A percentile compares a stretch with the other conserved stretches of the same genome.
phyloP scores from a whole-genome alignment of 2,113 vertebrate species.

The Daubentonia madagascariensis region DNA sequence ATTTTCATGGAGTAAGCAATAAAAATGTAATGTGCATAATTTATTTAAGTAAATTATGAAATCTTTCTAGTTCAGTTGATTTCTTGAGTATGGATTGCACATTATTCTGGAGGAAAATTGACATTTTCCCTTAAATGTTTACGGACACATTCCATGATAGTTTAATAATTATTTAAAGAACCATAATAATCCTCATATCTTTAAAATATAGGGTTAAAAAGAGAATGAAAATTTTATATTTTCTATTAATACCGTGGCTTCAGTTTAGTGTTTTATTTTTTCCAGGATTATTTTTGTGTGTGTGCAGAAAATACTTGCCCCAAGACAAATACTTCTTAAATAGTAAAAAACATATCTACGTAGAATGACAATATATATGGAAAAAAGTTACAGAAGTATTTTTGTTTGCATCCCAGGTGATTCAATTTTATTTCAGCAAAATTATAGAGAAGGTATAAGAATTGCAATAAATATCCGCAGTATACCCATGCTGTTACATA shows the following conservation, averaged over 20 bases:
- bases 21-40: conserved; percentile 35
- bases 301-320: background rate
- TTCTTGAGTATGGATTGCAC: background rate
- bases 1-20: conserved; percentile 15
- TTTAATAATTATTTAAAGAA: conserved; percentile 47
- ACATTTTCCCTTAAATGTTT: conserved; percentile 47
- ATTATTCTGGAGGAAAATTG: conserved; percentile 30
- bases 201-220: conserved; percentile 17
- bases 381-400: conserved; percentile 61
- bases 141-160: background rate
- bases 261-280: background rate
- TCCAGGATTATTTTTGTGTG: background rate
- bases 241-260: background rate
- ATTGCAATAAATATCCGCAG: conserved; percentile 30
- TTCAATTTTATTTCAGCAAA: conserved; percentile 74
- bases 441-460: conserved; percentile 64
- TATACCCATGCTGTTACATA: conserved; percentile 10
- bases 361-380: conserved; percentile 47
- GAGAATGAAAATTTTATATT: background rate
- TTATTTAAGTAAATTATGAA: conserved; percentile 38
- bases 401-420: conserved; percentile 87
- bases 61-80: background rate
- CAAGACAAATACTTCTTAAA: conserved; percentile 52
- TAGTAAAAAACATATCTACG: conserved; percentile 47
- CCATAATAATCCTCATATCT: background rate